Base-by-base conservation (phyloP, 2,888 invertebrate genomes). In the Adelognathus sp. region DNA sequence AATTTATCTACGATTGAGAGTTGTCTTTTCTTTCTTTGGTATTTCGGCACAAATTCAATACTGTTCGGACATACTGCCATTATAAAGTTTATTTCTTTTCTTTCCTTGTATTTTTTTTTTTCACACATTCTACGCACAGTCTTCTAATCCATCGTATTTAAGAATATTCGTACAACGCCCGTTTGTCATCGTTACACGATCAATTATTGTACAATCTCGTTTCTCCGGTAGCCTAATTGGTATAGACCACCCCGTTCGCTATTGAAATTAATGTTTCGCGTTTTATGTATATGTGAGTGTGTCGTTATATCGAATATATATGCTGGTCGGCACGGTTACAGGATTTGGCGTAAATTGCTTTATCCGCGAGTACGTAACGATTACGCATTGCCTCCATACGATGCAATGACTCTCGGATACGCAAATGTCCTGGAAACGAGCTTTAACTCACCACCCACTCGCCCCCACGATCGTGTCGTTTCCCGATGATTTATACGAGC, bases 11-110 rank as follows among this genome's bases (percentile, higher is more conserved):
- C 36, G 66, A 39, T 66, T 66, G 56, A 14, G 46, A 7, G 31
- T 24, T 29, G 41, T 36, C 21, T 44, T 16, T 46, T 16, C 3
- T 5, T 18, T 27, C 46, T 6, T 46, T 66, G 29, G 14, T 16
- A 67, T 54, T 74, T 66, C 61, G 52, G 76, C 76, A 71, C 71
- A 39, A 77, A 72, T 66, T 71, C 71, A 63, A 70, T 76, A 76
- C 76, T 71, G 69, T 46, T 56, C 18, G 60, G 60, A 72, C 66
- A 24, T 33, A 76, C 39, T 46, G 18, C 39, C 44, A 60, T 24
- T 44, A 61, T 61, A 61, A n/a, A 50, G 27, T 6, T 36, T 27
- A 14, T 24, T 52, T 64, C 7, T 36, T 29, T 29, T 29, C 14
- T 58, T 7, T n/a, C n/a, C n/a, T n/a, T n/a, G n/a, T 21, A 44